Base-by-base conservation (phyloP, 2,888 invertebrate genomes). In the Embidobia sp. region DNA sequence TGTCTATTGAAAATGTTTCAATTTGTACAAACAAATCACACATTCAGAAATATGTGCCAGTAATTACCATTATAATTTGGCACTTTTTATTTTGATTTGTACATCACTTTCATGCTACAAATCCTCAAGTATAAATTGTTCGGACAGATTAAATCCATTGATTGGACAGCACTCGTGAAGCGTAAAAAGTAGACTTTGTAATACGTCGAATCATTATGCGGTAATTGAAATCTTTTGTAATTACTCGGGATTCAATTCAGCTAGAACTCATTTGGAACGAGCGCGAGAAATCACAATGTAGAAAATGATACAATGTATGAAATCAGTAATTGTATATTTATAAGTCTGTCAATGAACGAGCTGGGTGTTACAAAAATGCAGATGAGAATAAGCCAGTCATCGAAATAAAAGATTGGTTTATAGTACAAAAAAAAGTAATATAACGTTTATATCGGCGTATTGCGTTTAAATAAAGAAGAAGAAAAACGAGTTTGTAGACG, bases 251-350 rank as follows among this genome's bases (percentile, higher is more conserved):
- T 70, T 70, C 33, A 70, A 70, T 61, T 61, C 61, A 46, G 44
- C 59, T 69, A 69, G 69, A 59, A 44, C 53, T 53, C 61, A 70
- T 70, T 73, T 73, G 13, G 59, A 55, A 16, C 37, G 44, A 26
- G 40, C 3, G 22, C 10, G 53, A 64, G 55, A 64, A 73, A 40
- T 63, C 48, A 42, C 49, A 26, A 48, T 33, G 55, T 73, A 73
- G 61, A 64, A 55, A 73, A 73, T 57, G 55, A 46, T 73, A 35
- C 11, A 73, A 64, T 57, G 61, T 63, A 49, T 64, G 53, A 33
- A 64, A 73, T 73, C 64, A 40, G 40, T 64, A 40, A 64, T 64
- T 73, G 57, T 64, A 73, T 64, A 64, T 73, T 73, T 73, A 73
- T 73, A 44, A 73, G 72, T 31, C 42, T 42, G 57, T 66, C 57